These are phyloP conservation scores for Neoniphon sammara DNA, from an alignment of 2,797 vertebrate genomes.

Conservation along the genomic window DNA sequence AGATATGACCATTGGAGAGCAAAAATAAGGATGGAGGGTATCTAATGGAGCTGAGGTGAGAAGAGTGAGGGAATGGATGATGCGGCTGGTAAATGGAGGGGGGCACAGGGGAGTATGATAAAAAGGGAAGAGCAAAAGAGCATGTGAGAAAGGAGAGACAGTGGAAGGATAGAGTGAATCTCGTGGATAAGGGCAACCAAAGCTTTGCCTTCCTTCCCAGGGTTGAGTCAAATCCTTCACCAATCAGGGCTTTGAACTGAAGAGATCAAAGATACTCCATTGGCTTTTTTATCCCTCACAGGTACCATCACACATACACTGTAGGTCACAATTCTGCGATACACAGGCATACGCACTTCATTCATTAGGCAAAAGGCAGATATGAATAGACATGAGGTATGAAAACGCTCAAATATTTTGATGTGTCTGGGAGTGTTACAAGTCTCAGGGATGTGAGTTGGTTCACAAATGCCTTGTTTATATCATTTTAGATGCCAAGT, in stretches of 20 bases:
- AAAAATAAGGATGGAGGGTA: not conserved
- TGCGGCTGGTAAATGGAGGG: not conserved
- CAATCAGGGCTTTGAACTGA: conserved; percentile 6
- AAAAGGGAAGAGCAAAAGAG: not conserved
- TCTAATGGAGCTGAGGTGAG: not conserved
- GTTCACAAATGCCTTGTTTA: too few species aligned
- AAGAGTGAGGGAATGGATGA: not conserved
- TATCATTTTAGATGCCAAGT: too few species aligned
- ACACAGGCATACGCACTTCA: too few species aligned
- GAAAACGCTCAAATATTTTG: too few species aligned
- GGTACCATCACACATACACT: not conserved
- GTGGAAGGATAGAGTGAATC: conserved; percentile 3
- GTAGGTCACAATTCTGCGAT: too few species aligned
- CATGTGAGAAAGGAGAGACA: not conserved
- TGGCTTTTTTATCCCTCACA: not conserved
- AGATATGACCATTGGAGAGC: not conserved
- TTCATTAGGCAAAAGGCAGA: too few species aligned
- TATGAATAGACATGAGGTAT: too few species aligned
- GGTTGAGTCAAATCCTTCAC: not conserved
- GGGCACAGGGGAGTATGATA: not conserved
- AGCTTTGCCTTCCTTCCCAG: not conserved
- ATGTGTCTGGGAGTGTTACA: too few species aligned
- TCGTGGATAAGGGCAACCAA: not conserved
- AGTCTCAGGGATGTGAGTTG: too few species aligned
- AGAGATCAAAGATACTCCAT: not conserved